phyloP scores from a whole-genome alignment of 2,797 vertebrate species.

The Muraenolepis orangiensis region DNA sequence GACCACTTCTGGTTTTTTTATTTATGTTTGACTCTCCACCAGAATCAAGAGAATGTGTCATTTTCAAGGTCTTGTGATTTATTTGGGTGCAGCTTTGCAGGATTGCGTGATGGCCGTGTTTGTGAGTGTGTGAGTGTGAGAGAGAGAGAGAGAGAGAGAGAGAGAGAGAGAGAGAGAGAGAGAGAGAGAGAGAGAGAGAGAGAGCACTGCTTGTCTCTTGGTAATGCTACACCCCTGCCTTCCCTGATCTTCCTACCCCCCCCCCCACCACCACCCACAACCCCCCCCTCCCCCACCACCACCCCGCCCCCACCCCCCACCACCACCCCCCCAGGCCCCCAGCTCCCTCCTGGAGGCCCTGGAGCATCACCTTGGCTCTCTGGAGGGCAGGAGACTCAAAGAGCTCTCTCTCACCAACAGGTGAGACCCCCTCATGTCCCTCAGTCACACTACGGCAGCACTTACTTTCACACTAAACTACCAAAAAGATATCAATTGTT shows the following conservation, averaged over 20 bases:
- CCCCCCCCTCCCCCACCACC: slow-evolving; percentile 3
- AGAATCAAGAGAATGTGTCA: slow-evolving; percentile 32
- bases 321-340: slow-evolving; percentile 75
- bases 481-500: neutral
- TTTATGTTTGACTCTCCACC: slow-evolving; percentile 22
- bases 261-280: slow-evolving; percentile 19
- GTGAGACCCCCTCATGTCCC: slow-evolving; percentile 55
- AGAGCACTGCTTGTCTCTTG: slow-evolving; percentile 19
- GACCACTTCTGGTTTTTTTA: neutral
- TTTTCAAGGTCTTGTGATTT: slow-evolving; percentile 47
- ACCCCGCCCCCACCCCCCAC: neutral
- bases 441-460: neutral
- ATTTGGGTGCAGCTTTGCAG: slow-evolving; percentile 55
- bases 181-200: slow-evolving; percentile 30
- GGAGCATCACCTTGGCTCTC: slow-evolving; percentile 92
- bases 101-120: neutral
- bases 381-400: slow-evolving; percentile 92
- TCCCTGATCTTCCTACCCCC: slow-evolving; percentile 4
- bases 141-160: slow-evolving; percentile 26
- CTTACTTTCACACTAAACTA: neutral
- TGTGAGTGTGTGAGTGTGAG: slow-evolving; percentile 3
- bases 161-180: slow-evolving; percentile 17
- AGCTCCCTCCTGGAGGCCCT: slow-evolving; percentile 91
- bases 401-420: slow-evolving; percentile 82
- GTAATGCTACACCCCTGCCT: slow-evolving; percentile 36